Conservation (phyloP, 2,113 vertebrate genomes). For the Misgurnus anguillicaudatus region DNA sequence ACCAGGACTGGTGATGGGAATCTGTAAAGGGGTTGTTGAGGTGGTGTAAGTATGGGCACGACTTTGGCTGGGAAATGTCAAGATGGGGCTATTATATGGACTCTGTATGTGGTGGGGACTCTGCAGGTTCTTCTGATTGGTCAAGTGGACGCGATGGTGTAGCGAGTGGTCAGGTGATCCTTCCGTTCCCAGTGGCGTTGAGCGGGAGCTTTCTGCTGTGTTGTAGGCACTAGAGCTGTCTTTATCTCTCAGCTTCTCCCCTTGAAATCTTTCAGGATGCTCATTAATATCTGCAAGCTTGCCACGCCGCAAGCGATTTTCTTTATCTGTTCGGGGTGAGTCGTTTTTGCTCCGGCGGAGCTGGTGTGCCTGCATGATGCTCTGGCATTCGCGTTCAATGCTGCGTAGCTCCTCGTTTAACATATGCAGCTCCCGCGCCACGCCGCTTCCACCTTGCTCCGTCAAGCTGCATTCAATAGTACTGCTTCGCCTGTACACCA, state of each 20-base stretch:
- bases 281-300: constrained; percentile 87
- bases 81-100: constrained; percentile 26
- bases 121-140: constrained; percentile 89
- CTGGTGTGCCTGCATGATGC: constrained; percentile 91
- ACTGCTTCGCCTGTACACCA: constrained; percentile 90
- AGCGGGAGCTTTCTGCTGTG: constrained; percentile 91
- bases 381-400: constrained; percentile 94
- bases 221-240: constrained; percentile 96
- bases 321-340: constrained; percentile 61
- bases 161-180: constrained; percentile 87
- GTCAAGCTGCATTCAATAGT: constrained; percentile 84
- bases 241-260: constrained; percentile 73
- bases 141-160: constrained; percentile 82
- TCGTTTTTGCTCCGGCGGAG: constrained; percentile 78
- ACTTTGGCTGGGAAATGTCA: constrained; percentile 28
- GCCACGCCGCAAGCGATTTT: constrained; percentile 62
- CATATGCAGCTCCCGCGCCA: constrained; percentile 89
- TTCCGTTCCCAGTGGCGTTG: constrained; percentile 84
- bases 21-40: constrained; percentile 61
- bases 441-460: constrained; percentile 73
- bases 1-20: constrained; percentile 65
- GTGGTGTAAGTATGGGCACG: constrained; percentile 52
- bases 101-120: constrained; percentile 59
- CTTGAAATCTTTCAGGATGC: constrained; percentile 83
- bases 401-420: constrained; percentile 93